Base-by-base conservation (phyloP, 2,888 invertebrate species). In the Octodonta nipae region DNA sequence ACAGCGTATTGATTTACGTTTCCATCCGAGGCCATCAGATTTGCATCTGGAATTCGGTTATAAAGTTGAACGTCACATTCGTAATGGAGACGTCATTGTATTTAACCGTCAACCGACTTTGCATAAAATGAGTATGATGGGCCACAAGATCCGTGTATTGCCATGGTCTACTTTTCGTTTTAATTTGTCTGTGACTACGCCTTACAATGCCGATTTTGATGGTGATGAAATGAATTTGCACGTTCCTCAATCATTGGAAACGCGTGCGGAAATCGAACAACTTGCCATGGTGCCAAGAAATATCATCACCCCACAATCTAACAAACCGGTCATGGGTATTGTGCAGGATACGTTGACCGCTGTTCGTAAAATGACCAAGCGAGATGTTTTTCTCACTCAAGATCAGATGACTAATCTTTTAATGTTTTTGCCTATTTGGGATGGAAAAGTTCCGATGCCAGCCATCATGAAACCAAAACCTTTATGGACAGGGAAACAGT, bases 41-140 rank as follows among this genome's bases (percentile, higher is more conserved):
- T 70, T 96, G 36, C 93, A 95, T 72, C 67, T 96, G 40, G 92
- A 95, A 58, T 88, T 86, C 58, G 92, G 92, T 24, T 92, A 92
- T 33, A 70, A 71, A 62, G 93, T 98, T 1, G 98, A 99, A 59
- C 67, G 98, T 20, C 98, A 99, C 64, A 84, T 99, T 58, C 76
- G 93, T 40, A 96, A 98, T 60, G 95, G 93, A 38, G 98, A 99
- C 65, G 71, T 93, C 42, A 89, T 99, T 11, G 92, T 99, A 45
- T 99, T 99, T 73, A 99, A 99, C 67, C 84, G 99, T 43, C 98
- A 99, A 60, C 99, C 99, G 0, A 99, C 99, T 2, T 74, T 99
- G 4, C 99, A 99, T 67, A 99, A 99, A 67, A 99, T 99, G 98
- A 89, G 89, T 79, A 99, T 99, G 98, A 99, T 99, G 99, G 96